Percentiles rank a stretch among this genome's conserved stretches.
phyloP scores from a whole-genome alignment of 2,888 invertebrate species.

The Drosophila buzzatii region DNA sequence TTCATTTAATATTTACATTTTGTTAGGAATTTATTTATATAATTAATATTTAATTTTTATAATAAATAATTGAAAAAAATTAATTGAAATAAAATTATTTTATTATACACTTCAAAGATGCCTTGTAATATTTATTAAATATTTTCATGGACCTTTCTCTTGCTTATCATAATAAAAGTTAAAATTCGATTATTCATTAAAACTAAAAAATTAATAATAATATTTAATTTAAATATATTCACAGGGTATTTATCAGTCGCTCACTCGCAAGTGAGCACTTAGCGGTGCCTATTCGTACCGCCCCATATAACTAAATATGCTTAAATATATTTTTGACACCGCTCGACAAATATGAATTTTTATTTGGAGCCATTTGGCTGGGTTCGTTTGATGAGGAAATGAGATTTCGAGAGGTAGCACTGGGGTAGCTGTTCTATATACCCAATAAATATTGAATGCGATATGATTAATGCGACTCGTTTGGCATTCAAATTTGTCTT shows the following conservation, averaged over 20 bases:
- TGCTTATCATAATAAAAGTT: no score
- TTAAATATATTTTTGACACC: conserved; percentile 55
- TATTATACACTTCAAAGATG: no score
- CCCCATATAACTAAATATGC: conserved; percentile 30
- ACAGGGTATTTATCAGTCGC: neutral
- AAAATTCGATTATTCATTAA: no score
- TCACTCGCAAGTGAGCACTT: neutral
- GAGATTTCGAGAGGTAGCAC: conserved; percentile 6
- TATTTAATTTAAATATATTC: no score
- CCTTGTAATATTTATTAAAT: no score
- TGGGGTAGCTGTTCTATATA: neutral
- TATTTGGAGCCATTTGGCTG: conserved; percentile 41
- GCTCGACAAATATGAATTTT: conserved; percentile 63
- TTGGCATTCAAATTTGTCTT: conserved; percentile 10
- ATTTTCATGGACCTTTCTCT: no score
- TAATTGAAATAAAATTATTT: no score
- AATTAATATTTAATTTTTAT: no score
- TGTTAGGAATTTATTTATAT: no score
- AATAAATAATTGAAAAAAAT: no score
- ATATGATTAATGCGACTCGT: conserved; percentile 57
- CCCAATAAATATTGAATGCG: conserved; percentile 39
- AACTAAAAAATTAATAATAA: no score
- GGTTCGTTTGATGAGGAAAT: conserved; percentile 40
- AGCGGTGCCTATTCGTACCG: conserved; percentile 57
- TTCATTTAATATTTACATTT: no score